Conservation (phyloP, 2,797 vertebrate genomes). For the Taenioides sp. region DNA sequence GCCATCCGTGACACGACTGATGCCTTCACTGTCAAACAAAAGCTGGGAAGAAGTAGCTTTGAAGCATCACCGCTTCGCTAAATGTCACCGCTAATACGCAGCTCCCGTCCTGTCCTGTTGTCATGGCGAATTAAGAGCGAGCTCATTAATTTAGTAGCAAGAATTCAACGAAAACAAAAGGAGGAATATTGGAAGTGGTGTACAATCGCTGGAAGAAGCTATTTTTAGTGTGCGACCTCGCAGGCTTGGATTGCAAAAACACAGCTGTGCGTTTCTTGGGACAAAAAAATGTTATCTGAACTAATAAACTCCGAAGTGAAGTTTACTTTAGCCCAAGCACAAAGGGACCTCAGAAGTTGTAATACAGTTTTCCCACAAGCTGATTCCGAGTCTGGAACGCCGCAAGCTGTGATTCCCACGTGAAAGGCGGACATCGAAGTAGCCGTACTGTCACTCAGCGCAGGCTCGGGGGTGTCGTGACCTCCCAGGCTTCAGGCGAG, state of each 20-base stretch:
- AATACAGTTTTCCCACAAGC: constrained; percentile 91
- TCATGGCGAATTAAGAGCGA: constrained; percentile 48
- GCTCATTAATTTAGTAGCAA: constrained; percentile 46
- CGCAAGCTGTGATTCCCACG: constrained; percentile 95
- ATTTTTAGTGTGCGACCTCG: constrained; percentile 78
- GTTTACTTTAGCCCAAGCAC: constrained; percentile 80
- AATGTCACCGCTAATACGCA: constrained; percentile 57
- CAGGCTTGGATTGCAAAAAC: constrained; percentile 73
- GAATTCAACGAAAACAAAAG: constrained; percentile 37
- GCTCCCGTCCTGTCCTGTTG: constrained; percentile 38
- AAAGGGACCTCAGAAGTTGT: constrained; percentile 78
- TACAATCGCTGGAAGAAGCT: constrained; percentile 60
- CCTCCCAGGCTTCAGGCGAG: constrained; percentile 85
- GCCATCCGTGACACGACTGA: constrained; percentile 65
- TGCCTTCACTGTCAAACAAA: constrained; percentile 64
- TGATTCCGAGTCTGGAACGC: constrained; percentile 82
- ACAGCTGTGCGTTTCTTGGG: constrained; percentile 86
- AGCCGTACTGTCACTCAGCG: constrained; percentile 91
- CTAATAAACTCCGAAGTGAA: constrained; percentile 84
- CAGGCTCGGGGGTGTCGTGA: constrained; percentile 86
- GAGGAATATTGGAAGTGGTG: constrained; percentile 35
- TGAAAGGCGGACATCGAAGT: constrained; percentile 89
- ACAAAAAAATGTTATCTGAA: constrained; percentile 84
- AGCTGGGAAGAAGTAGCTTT: constrained; percentile 49
- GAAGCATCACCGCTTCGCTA: constrained; percentile 51